Evolutionary conservation across 2,888 invertebrate species (phyloP), one percentile per base, ranked within the genome.

Genomic region (Rosalia funebris): DNA sequence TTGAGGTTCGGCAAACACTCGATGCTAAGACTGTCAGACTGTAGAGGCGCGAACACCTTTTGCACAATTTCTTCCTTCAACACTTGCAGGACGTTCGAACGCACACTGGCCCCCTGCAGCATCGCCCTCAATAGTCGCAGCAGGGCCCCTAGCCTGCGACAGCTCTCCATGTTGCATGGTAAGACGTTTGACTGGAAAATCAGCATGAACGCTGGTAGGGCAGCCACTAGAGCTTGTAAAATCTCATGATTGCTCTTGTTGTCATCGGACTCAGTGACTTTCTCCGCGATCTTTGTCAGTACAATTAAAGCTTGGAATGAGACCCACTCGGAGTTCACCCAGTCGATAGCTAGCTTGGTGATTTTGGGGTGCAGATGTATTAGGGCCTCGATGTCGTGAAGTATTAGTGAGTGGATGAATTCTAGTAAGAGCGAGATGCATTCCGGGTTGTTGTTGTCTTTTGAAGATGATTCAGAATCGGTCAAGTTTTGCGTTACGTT

Each of bases 391-490:
- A 83, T 62, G 71, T 82, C 79, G n/a, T 83, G 66, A 63, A 81
- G 79, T 11, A 85, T 77, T 11, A 86, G 66, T 0, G 81, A 82
- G 34, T 80, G 72, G 14, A 86, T 72, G 71, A 86, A 86, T 70
- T 85, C 83, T 68, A 86, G 82, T 10, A 86, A 68, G 1, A 83
- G 71, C 7, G 80, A 77, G 41, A 83, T 79, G 60, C 85, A 85
- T 69, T 86, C 85, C 1, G 82, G 78, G 65, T 72, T 71, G n/a
- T 63, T 47, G 10, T 52, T 59, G 19, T 62, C 63, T 15, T 55
- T 44, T 14, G 63, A 53, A 16, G 60, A 60, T 4, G 52, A 44
- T 32, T 62, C 56, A 4, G 57, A 25, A 25, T 62, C 65, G 10
- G 48, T 15, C 1, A 53, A 34, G n/a, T 20, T 37, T 9, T 44